Conservation (phyloP, 2,113 vertebrate genomes). For the Origma solitaria region DNA sequence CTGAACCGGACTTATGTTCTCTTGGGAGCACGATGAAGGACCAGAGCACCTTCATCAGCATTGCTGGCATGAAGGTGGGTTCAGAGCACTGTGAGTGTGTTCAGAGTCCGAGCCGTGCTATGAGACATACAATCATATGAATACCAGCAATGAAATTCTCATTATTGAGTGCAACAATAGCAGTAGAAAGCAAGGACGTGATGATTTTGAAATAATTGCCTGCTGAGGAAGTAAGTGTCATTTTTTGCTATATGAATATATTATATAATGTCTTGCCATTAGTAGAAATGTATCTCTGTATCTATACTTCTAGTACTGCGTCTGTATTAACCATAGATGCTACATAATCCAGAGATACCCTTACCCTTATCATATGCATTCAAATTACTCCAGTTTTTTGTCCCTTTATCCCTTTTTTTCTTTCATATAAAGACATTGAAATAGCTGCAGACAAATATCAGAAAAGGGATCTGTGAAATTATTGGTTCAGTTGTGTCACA, state of each 20-base stretch:
- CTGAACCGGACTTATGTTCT: not conserved
- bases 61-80: fast-evolving
- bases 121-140: not conserved
- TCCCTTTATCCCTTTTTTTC: not conserved
- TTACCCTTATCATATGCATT: not conserved
- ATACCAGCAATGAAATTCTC: not conserved
- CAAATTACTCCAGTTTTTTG: not conserved
- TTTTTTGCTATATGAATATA: not conserved
- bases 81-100: not conserved
- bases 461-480: not conserved
- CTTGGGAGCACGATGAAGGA: not conserved
- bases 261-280: not conserved
- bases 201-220: not conserved
- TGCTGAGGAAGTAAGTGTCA: not conserved
- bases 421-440: not conserved
- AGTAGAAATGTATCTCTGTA: not conserved
- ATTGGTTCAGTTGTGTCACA: not conserved
- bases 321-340: not conserved
- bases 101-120: not conserved
- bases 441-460: not conserved
- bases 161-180: not conserved
- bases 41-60: not conserved
- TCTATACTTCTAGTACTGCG: not conserved
- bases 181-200: not conserved
- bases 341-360: not conserved